Percentiles rank a stretch among this genome's conserved stretches.
Evolutionary conservation across 2,113 vertebrate genomes (phyloP).

Genomic region (Coturnix japonica): DNA sequence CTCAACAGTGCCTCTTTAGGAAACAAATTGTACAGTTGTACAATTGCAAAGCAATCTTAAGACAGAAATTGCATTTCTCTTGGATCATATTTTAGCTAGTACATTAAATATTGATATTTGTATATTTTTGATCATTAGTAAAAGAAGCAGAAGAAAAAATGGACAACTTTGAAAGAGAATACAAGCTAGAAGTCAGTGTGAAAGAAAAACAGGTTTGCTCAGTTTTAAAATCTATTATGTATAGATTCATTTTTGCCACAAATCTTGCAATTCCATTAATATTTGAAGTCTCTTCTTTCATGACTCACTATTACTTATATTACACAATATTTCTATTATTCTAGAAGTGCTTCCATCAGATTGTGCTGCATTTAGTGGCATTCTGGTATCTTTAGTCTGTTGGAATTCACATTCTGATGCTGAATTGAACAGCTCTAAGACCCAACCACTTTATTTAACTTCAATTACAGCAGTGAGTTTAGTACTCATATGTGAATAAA

Average conservation of each 20-base stretch:
- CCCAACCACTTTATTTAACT: neutral
- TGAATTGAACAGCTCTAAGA: neutral
- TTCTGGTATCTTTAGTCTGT: neutral
- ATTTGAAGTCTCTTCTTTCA: neutral
- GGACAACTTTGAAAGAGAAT: slow-evolving; percentile 82
- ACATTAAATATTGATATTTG: neutral
- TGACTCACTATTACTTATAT: neutral
- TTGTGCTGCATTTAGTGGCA: neutral
- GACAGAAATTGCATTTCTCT: neutral
- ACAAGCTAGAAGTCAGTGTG: slow-evolving; percentile 76
- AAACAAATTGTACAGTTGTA: neutral
- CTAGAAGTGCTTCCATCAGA: neutral
- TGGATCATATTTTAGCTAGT: neutral
- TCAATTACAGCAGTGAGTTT: neutral
- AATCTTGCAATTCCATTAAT: neutral
- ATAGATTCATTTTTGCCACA: neutral
- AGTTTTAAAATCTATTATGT: neutral
- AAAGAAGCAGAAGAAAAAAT: slow-evolving; percentile 84
- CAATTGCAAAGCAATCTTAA: neutral
- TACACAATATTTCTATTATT: neutral
- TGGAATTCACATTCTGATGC: neutral
- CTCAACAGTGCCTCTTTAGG: neutral
- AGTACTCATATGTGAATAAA: neutral
- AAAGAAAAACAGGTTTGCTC: slow-evolving; percentile 87
- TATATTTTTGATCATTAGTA: slow-evolving; percentile 76